Percentiles rank a stretch among this genome's conserved stretches.
These are phyloP conservation scores for Erinaceus europaeus DNA, from an alignment of 2,113 vertebrate species.

Conservation along the genomic window DNA sequence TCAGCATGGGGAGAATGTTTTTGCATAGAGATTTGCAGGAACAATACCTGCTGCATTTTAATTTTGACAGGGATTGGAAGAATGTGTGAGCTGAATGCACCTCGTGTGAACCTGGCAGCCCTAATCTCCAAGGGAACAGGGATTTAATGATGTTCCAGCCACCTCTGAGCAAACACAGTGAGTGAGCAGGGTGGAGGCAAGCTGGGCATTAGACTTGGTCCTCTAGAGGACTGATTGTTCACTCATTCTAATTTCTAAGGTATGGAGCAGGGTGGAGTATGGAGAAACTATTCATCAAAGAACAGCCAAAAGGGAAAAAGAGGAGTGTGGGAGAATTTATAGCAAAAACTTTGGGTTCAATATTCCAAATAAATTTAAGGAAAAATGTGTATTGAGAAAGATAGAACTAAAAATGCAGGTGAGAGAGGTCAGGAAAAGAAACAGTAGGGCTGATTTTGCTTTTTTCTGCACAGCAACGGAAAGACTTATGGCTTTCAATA, in stretches of 20 bases:
- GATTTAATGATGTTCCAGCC: neutral
- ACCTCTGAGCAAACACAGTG: neutral
- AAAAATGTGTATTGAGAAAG: neutral
- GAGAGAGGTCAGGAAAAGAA: neutral
- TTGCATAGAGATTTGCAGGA: slow-evolving; percentile 19
- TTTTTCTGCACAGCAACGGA: neutral
- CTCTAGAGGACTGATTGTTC: neutral
- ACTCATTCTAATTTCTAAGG: neutral
- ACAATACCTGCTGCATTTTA: slow-evolving; percentile 29
- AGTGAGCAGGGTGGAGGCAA: neutral
- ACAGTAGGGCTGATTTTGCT: accelerated
- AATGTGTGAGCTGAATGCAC: slow-evolving; percentile 19
- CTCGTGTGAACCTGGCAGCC: neutral
- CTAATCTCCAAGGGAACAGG: slow-evolving; percentile 2
- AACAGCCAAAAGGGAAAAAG: neutral
- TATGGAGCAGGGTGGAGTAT: neutral
- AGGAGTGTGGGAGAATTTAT: neutral
- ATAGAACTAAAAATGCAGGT: neutral
- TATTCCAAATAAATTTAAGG: neutral
- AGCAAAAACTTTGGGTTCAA: neutral
- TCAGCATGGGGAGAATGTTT: neutral
- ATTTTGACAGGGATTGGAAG: slow-evolving; percentile 26
- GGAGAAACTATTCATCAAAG: neutral
- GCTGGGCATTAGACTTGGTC: neutral
- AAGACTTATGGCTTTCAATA: neutral